Base-by-base conservation (phyloP, 2,888 invertebrate species). In the Phortica magna region DNA sequence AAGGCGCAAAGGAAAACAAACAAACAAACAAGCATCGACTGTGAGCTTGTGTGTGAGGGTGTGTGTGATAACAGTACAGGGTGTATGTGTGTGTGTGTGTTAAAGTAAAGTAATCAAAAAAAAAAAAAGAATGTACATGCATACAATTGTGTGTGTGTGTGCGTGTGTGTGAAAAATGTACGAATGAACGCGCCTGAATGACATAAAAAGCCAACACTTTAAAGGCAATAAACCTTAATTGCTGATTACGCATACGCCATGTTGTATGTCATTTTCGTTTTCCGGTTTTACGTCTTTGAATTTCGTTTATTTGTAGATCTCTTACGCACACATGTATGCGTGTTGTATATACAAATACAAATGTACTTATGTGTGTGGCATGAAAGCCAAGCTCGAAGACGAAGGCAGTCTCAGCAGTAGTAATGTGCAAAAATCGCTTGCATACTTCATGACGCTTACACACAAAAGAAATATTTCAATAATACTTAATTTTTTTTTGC, bases 171-270 rank as follows among this genome's bases (percentile, higher is more conserved):
- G n/a, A n/a, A n/a, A n/a, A n/a, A n/a, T 48, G 10, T 17, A 39
- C 55, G 17, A 53, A 31, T 55, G 14, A 48, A 17, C 9, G 17
- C 41, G 31, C 59, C 41, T 42, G 67, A 42, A n/a, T 67, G 41
- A 42, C 74, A 68, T 78, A 68, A 78, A 77, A 78, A 22, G 71
- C 43, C 76, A 73, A 68, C 81, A 80, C 80, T 81, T 81, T 77
- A 77, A 77, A 77, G 79, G 82, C 84, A 79, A 84, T 86, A 82
- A 81, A 83, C 76, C 83, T 80, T 82, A 83, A 85, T 84, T 85
- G 84, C 80, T 84, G 84, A 85, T 85, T 85, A 82, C 82, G 81
- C 76, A 76, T 79, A 81, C 83, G 80, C 78, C 76, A 67, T 74
- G 73, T 39, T 73, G 42, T 64, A 76, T 9, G 59, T 65, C 57